A percentile compares a stretch with the other conserved stretches of the same genome.
phyloP scores from a whole-genome alignment of 2,797 vertebrate genomes.

The Dendrocincla fuliginosa region DNA sequence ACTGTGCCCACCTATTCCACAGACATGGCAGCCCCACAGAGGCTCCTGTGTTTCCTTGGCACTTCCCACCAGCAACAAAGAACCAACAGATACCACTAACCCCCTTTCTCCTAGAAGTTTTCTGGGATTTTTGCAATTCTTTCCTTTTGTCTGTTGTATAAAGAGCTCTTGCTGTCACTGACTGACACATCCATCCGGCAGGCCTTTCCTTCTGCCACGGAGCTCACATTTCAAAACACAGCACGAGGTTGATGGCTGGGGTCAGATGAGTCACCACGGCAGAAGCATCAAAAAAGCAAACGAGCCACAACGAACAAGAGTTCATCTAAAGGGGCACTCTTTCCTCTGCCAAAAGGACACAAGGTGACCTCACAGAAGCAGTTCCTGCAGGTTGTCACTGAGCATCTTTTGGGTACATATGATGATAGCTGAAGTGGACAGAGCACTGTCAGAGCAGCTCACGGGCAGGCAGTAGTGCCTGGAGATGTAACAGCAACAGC shows the following conservation, averaged over 20 bases:
- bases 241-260: neutral
- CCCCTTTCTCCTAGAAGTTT: neutral
- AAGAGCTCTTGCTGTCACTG: conserved; percentile 30
- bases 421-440: neutral
- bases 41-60: neutral
- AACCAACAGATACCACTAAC: neutral
- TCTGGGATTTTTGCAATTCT: neutral
- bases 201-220: neutral
- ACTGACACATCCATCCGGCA: neutral
- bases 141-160: neutral
- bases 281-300: conserved; percentile 45
- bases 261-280: conserved; percentile 17
- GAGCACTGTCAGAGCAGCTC: neutral
- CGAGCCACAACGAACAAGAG: neutral
- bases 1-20: neutral
- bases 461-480: neutral
- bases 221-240: conserved; percentile 48
- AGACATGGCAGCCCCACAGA: neutral
- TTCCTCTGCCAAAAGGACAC: conserved; percentile 20
- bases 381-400: conserved; percentile 5
- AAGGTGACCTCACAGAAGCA: neutral
- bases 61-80: neutral
- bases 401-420: neutral
- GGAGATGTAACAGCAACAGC: neutral
- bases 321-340: conserved; percentile 23